Percentiles rank a stretch among this genome's conserved stretches.
phyloP scores from a whole-genome alignment of 2,888 invertebrate species.

The Onchidella celtica region DNA sequence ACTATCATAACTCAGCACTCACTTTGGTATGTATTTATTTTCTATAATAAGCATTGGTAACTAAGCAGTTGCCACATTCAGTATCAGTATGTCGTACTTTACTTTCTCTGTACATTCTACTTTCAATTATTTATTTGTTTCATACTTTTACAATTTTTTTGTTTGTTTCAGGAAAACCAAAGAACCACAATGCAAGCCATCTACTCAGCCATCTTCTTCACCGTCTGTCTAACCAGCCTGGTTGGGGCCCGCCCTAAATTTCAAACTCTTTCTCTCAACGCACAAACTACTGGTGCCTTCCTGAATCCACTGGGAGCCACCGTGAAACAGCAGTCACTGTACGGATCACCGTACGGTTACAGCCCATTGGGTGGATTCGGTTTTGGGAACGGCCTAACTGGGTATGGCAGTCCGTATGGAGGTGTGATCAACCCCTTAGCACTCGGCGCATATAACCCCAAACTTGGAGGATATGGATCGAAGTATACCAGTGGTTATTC shows the following conservation, averaged over 20 bases:
- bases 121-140: too few relatives aligned
- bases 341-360: neutral
- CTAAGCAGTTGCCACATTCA: too few relatives aligned
- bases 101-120: too few relatives aligned
- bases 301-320: slow-evolving; percentile 7
- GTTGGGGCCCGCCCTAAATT: neutral
- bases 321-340: neutral
- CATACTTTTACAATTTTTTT: neutral
- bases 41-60: too few relatives aligned
- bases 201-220: neutral
- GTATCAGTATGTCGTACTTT: too few relatives aligned
- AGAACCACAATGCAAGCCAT: neutral
- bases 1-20: too few relatives aligned
- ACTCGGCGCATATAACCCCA: neutral
- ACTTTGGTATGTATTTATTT: too few relatives aligned
- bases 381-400: neutral
- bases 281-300: neutral
- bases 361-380: neutral
- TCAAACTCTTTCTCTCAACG: slow-evolving; percentile 4
- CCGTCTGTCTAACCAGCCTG: neutral
- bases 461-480: neutral
- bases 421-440: neutral
- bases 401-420: neutral
- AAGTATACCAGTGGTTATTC: neutral
- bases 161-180: neutral